phyloP scores from a whole-genome alignment of 2,797 vertebrate species.

The Leptodon cayanensis region DNA sequence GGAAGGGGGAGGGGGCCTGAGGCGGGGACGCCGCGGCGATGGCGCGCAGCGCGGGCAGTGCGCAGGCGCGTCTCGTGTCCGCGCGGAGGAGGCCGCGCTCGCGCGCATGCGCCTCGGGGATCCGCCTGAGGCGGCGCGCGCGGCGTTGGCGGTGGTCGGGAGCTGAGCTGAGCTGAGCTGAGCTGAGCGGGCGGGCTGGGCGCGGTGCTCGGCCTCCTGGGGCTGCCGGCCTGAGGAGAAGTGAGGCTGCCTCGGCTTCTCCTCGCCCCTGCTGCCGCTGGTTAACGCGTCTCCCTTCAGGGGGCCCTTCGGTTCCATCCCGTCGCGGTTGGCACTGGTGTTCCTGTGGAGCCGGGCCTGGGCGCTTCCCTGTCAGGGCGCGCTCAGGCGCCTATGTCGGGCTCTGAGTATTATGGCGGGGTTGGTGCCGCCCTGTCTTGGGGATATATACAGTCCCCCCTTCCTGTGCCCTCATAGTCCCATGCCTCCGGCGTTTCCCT shows the following conservation, averaged over 20 bases:
- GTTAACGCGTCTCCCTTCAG: neutral
- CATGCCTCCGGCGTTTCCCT: rapidly evolving
- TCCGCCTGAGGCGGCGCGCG: neutral
- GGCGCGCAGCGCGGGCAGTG: neutral
- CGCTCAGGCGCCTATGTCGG: neutral
- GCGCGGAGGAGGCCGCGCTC: too few species aligned
- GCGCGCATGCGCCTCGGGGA: neutral
- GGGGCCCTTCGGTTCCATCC: too few species aligned
- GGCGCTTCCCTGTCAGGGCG: too few species aligned
- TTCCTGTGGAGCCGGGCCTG: neutral
- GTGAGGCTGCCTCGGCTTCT: rapidly evolving
- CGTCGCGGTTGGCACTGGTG: neutral
- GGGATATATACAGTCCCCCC: rapidly evolving
- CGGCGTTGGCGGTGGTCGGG: too few species aligned
- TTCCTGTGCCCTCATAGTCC: rapidly evolving
- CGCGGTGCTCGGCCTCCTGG: neutral
- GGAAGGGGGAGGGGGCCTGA: too few species aligned
- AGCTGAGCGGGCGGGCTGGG: neutral
- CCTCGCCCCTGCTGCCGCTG: neutral
- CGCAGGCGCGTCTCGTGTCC: neutral
- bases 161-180: too few species aligned
- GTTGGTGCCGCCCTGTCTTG: neutral
- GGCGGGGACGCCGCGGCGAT: neutral
- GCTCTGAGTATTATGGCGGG: too few species aligned
- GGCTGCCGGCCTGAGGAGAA: neutral